Base-by-base conservation (phyloP, 2,113 vertebrate genomes). In the Chaetops frenatus region DNA sequence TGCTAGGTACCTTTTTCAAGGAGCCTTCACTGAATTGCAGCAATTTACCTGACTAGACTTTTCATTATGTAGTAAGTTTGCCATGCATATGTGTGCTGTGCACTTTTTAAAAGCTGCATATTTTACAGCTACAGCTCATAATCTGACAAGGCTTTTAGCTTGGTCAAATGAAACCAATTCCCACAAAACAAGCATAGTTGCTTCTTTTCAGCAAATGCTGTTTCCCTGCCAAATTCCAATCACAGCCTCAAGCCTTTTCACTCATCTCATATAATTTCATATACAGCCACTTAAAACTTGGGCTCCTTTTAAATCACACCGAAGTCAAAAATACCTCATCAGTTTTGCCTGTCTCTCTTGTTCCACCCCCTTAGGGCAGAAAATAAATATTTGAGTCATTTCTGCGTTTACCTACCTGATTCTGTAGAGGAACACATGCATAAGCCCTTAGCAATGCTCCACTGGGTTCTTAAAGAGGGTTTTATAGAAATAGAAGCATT, bases 11-110 rank as follows among this genome's bases (percentile, higher is more conserved):
- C 40, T 65, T 91, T 81, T 74, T 50, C 40, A 89, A 79, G 65
- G 53, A 92, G 70, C 15, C 12, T 81, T 70, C n/a, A 45, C 76
- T 71, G 73, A 92, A 94, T 61, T 91, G 73, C 81, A 95, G 81
- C 86, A 90, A 94, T 92, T 90, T 91, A 76, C 81, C 73, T 87
- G 78, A 89, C 76, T 81, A 81, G 83, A 54, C 67, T 92, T 81
- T 76, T 92, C 83, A 79, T 86, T 87, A 48, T 86, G 56, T 56
- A 65, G 62, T 88, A 65, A 80, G 58, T 94, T 90, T 80, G 31
- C 70, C 15, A 35, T 33, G 70, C 38, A 47, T 92, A 54, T 48
- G 9, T 31, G 29, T 31, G 23, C 50, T 65, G 53, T 0, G 0
- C 36, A 40, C 25, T 21, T 85, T 79, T 87, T 45, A 28, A 80